Evolutionary conservation across 2,888 invertebrate species (phyloP).

Genomic region (Mimas tiliae): DNA sequence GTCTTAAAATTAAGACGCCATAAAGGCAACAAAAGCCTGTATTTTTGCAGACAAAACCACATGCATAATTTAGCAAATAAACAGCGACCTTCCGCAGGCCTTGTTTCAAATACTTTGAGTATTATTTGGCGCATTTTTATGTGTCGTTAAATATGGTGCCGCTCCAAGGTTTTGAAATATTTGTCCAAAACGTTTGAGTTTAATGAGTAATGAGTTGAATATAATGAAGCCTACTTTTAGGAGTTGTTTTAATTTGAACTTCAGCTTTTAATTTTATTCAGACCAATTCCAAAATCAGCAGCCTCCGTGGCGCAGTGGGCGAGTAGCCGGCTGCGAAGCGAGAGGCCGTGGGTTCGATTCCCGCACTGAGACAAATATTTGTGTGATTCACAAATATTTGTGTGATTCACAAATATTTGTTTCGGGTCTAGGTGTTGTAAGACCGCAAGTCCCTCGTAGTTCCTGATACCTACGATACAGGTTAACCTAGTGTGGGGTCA

Average conservation of each 20-base stretch:
- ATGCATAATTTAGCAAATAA: slow-evolving; percentile 33
- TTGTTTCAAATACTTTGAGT: slow-evolving; percentile 44
- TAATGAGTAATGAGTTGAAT: background rate
- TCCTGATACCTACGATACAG: too few species aligned
- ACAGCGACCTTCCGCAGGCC: slow-evolving; percentile 42
- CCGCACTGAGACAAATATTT: too few species aligned
- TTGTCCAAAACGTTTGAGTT: background rate
- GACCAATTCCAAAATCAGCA: background rate
- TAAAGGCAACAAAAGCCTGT: background rate
- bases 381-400: too few species aligned
- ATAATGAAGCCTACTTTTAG: background rate
- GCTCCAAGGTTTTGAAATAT: slow-evolving; percentile 3
- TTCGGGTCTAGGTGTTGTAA: too few species aligned
- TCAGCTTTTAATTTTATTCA: background rate
- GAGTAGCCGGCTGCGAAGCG: too few species aligned
- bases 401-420: too few species aligned
- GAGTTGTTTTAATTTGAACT: background rate
- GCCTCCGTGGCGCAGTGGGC: too few species aligned
- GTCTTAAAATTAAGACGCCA: background rate
- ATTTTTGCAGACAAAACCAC: background rate
- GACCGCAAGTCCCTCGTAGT: too few species aligned
- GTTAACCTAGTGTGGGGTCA: too few species aligned
- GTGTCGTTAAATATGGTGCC: slow-evolving; percentile 9
- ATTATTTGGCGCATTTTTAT: slow-evolving; percentile 19
- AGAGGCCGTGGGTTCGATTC: too few species aligned